A percentile compares a stretch with the other conserved stretches of the same genome.
phyloP scores from a whole-genome alignment of 1,140 invertebrate species.

The Trialeurodes vaporariorum region DNA sequence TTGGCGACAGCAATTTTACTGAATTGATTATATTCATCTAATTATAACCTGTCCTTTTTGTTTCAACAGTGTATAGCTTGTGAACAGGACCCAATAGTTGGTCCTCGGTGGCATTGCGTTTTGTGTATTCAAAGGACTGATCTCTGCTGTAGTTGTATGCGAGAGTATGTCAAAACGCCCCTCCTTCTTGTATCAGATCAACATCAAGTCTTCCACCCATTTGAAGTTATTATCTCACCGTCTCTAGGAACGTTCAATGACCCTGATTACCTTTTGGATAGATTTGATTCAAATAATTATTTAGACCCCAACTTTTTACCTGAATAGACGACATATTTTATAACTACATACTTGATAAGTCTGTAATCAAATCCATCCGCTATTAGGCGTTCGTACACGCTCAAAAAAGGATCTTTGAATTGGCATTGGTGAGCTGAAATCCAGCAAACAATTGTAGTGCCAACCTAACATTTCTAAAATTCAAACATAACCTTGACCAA shows the following conservation, averaged over 20 bases:
- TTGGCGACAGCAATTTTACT: too few relatives aligned
- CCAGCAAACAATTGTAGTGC: too few relatives aligned
- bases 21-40: too few relatives aligned
- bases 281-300: neutral
- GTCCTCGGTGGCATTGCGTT: neutral
- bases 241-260: neutral
- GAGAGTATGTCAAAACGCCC: neutral
- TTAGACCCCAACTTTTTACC: neutral
- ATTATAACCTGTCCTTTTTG: too few relatives aligned
- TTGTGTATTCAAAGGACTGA: neutral
- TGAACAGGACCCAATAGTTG: neutral
- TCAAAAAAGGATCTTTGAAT: too few relatives aligned
- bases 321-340: too few relatives aligned
- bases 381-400: too few relatives aligned
- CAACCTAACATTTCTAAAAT: too few relatives aligned
- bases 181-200: neutral
- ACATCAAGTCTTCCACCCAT: neutral
- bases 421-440: too few relatives aligned
- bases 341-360: too few relatives aligned
- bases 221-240: neutral
- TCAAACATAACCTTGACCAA: too few relatives aligned
- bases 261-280: neutral
- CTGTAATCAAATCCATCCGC: too few relatives aligned
- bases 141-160: neutral
- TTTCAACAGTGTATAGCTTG: neutral